These are phyloP conservation scores for Sinelater perroti DNA, from an alignment of 2,888 invertebrate genomes.

Conservation along the genomic window DNA sequence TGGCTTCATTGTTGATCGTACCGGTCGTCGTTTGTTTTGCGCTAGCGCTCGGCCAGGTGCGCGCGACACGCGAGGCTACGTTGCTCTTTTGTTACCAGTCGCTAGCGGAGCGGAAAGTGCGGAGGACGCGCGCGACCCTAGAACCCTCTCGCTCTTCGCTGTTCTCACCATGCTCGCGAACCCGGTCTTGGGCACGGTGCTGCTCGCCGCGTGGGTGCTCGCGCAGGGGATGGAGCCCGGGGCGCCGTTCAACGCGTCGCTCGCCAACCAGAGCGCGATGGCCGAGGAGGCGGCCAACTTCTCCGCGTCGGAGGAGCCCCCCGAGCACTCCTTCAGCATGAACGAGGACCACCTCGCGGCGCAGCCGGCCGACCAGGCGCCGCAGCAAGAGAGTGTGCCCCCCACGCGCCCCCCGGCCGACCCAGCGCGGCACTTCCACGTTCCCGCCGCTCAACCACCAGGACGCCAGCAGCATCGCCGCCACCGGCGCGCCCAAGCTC, in stretches of 20 bases:
- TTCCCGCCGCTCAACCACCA: background rate
- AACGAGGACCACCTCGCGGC: no score
- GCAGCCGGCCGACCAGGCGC: background rate
- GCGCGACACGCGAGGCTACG: conserved; percentile 9
- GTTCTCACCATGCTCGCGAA: background rate
- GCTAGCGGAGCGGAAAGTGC: conserved; percentile 6
- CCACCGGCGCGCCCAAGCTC: background rate
- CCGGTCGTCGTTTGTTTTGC: conserved; percentile 24
- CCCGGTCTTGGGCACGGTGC: background rate
- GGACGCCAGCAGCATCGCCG: background rate
- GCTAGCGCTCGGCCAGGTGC: conserved; percentile 22
- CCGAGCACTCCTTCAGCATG: no score
- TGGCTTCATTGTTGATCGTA: conserved; percentile 25
- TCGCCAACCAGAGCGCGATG: no score
- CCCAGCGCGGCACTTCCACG: background rate
- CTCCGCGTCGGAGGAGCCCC: no score
- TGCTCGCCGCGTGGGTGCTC: background rate
- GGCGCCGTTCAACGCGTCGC: background rate
- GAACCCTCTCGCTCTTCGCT: background rate
- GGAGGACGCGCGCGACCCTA: background rate
- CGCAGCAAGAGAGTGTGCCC: no score
- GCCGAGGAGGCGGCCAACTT: no score
- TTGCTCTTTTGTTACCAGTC: conserved; percentile 14
- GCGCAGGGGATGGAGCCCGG: background rate
- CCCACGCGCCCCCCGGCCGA: background rate